These are phyloP conservation scores for Psettodes erumei DNA, from an alignment of 2,113 vertebrate genomes.

Conservation along the genomic window DNA sequence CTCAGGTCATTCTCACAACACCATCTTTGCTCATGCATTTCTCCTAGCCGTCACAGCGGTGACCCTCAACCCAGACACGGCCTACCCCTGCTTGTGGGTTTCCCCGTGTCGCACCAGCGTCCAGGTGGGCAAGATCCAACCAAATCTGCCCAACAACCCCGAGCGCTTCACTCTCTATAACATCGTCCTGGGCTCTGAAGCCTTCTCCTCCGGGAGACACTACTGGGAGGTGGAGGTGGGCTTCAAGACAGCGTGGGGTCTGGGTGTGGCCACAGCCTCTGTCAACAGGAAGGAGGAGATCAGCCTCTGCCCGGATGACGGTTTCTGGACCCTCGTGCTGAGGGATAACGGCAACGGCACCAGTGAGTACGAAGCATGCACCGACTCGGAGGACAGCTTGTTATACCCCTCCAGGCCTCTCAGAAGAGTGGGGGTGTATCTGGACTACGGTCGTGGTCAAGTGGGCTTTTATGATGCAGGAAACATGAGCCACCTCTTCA, in stretches of 20 bases:
- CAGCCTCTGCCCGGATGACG: slow-evolving; percentile 86
- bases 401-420: slow-evolving; percentile 71
- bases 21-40: neutral
- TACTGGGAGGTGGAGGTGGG: slow-evolving; percentile 91
- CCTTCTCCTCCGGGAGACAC: slow-evolving; percentile 80
- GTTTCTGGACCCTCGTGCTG: slow-evolving; percentile 87
- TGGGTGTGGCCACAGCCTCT: slow-evolving; percentile 82
- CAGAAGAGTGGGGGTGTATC: slow-evolving; percentile 82
- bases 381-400: slow-evolving; percentile 80
- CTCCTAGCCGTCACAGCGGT: slow-evolving; percentile 66
- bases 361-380: slow-evolving; percentile 83
- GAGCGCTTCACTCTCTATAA: slow-evolving; percentile 88
- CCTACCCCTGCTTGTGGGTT: slow-evolving; percentile 86
- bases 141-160: slow-evolving; percentile 76
- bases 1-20: slow-evolving; percentile 5
- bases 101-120: slow-evolving; percentile 84
- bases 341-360: slow-evolving; percentile 69
- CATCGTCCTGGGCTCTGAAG: slow-evolving; percentile 82
- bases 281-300: slow-evolving; percentile 86
- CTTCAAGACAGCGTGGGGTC: slow-evolving; percentile 88
- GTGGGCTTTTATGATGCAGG: slow-evolving; percentile 86
- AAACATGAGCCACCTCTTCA: slow-evolving; percentile 88
- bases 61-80: slow-evolving; percentile 84
- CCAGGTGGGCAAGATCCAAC: slow-evolving; percentile 77
- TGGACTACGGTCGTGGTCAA: slow-evolving; percentile 82